Evolutionary conservation across 2,113 vertebrate species (phyloP).

Genomic region (Uria aalge): DNA sequence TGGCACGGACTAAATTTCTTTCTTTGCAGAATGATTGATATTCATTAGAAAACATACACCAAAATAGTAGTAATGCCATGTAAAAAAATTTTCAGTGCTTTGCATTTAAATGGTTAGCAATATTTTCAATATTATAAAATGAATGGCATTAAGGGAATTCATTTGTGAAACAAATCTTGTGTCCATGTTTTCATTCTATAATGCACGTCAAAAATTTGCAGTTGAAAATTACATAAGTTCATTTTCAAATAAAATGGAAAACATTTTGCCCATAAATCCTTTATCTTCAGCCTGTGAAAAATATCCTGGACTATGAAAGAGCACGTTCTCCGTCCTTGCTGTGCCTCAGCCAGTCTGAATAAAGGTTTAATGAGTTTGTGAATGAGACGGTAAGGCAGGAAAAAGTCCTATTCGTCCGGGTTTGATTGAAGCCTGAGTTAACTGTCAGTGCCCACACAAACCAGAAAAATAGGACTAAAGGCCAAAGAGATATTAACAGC

Average conservation of each 20-base stretch:
- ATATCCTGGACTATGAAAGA: not conserved
- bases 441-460: slow-evolving; percentile 14
- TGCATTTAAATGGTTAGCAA: not conserved
- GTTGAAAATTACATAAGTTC: not conserved
- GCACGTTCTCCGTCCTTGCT: not conserved
- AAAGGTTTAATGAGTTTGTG: slow-evolving; percentile 51
- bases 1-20: not conserved
- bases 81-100: not conserved
- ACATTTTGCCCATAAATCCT: not conserved
- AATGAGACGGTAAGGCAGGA: slow-evolving; percentile 14
- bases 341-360: slow-evolving; percentile 26
- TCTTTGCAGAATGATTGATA: not conserved
- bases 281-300: slow-evolving; percentile 7
- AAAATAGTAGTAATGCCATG: not conserved
- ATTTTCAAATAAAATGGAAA: not conserved
- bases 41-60: not conserved
- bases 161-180: not conserved
- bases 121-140: not conserved
- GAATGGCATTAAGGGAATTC: not conserved
- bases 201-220: not conserved
- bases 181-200: not conserved
- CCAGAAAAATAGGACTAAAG: slow-evolving; percentile 28
- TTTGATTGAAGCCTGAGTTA: slow-evolving; percentile 52
- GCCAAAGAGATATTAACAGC: slow-evolving; percentile 35
- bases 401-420: slow-evolving; percentile 21